These are phyloP conservation scores for Pterois miles DNA, from an alignment of 2,797 vertebrate genomes.

Conservation along the genomic window DNA sequence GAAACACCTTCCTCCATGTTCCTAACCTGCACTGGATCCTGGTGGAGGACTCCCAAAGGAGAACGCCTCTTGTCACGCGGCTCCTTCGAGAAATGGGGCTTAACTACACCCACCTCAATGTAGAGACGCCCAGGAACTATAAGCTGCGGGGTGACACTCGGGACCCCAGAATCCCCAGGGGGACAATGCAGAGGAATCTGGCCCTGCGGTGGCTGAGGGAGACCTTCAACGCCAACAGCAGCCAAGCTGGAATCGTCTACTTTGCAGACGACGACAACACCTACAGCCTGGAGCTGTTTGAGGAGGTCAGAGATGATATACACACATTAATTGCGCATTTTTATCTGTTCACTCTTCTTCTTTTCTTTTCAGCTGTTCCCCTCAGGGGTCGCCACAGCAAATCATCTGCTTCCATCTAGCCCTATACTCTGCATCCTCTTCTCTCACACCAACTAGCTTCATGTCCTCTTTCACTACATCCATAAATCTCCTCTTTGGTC, in stretches of 20 bases:
- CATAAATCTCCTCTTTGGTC: too few species aligned
- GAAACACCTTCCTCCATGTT: conserved; percentile 95
- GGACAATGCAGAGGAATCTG: conserved; percentile 98
- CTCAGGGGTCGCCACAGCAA: too few species aligned
- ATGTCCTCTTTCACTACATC: too few species aligned
- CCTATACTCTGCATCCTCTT: too few species aligned
- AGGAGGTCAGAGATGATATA: conserved; percentile 84
- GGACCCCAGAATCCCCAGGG: conserved; percentile 94
- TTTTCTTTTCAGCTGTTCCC: too few species aligned
- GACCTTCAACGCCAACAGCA: conserved; percentile 92
- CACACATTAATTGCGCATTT: too few species aligned
- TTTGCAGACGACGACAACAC: conserved; percentile 97
- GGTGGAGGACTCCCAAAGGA: conserved; percentile 94
- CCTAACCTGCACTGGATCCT: conserved; percentile 98
- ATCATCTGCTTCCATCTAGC: too few species aligned
- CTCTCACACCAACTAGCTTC: too few species aligned
- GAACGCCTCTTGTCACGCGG: conserved; percentile 90
- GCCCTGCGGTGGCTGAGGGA: conserved; percentile 95
- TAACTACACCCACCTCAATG: conserved; percentile 98
- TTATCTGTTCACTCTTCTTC: too few species aligned
- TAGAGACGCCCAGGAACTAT: conserved; percentile 97
- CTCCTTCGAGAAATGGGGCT: conserved; percentile 94
- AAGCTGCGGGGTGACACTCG: conserved; percentile 93
- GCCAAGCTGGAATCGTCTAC: conserved; percentile 93
- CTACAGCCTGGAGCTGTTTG: conserved; percentile 97